Conservation (phyloP, 2,113 vertebrate genomes). For the Vidua chalybeata region DNA sequence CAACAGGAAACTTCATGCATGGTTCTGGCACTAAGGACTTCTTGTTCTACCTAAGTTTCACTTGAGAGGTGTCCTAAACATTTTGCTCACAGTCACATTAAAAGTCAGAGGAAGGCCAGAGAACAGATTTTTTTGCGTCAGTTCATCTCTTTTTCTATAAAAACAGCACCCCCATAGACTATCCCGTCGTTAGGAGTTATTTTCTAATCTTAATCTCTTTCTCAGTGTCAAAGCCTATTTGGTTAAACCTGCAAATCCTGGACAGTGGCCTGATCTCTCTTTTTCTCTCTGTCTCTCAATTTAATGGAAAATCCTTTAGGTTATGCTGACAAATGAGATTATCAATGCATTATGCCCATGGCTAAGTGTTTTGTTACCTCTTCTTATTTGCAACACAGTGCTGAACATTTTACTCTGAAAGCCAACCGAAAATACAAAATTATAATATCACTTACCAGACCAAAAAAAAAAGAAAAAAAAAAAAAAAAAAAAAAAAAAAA, state of each 20-base stretch:
- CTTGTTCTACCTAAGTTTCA: neutral
- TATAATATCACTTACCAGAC: neutral
- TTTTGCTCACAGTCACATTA: neutral
- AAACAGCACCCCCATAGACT: fast-evolving
- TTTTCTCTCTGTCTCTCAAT: neutral
- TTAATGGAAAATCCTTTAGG: neutral
- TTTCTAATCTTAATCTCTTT: neutral
- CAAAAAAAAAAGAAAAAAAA: neutral
- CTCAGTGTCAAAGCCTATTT: neutral
- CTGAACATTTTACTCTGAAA: neutral
- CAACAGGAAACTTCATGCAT: neutral
- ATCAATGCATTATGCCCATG: neutral
- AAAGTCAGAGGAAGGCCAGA: neutral
- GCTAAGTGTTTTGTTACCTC: neutral
- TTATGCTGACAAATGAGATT: neutral
- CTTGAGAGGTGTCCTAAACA: neutral
- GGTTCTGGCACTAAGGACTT: neutral
- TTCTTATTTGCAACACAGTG: neutral
- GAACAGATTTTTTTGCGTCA: neutral
- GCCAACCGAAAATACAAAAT: neutral
- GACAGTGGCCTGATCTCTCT: neutral
- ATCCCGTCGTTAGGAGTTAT: neutral
- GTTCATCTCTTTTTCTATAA: neutral
- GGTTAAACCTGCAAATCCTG: neutral
- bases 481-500: neutral